Conservation (phyloP, 2,113 vertebrate genomes). For the Aplodontia rufa region DNA sequence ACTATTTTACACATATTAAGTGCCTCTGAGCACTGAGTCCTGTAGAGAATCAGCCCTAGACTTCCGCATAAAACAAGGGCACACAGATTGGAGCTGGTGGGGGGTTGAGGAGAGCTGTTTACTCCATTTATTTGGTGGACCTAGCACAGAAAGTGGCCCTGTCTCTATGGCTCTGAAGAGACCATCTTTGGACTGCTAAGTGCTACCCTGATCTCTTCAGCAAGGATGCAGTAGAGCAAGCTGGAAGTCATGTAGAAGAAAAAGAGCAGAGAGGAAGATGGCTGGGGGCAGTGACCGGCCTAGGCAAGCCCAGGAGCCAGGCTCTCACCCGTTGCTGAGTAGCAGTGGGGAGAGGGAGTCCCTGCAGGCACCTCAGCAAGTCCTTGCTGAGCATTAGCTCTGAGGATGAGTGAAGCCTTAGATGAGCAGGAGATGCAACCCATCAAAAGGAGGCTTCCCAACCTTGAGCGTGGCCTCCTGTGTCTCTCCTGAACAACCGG, state of each 20-base stretch:
- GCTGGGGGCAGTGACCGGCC: background rate
- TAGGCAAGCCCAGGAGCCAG: background rate
- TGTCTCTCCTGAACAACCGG: background rate
- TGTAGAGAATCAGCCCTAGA: background rate
- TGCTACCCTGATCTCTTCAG: background rate
- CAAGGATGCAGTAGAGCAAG: background rate
- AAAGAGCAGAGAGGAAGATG: background rate
- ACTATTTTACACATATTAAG: background rate
- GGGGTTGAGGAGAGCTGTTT: background rate
- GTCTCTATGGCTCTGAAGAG: conserved; percentile 36
- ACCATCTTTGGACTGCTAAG: background rate
- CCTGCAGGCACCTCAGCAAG: background rate
- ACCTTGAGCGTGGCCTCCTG: background rate
- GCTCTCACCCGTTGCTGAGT: background rate
- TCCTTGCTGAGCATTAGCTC: background rate
- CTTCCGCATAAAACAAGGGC: conserved; percentile 38
- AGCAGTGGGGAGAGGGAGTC: background rate
- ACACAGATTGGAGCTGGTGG: background rate
- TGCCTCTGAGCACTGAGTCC: background rate
- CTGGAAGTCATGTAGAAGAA: conserved; percentile 19
- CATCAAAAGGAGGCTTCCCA: background rate
- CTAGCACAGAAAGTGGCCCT: background rate
- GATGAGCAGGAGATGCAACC: background rate
- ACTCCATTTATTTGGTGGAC: background rate
- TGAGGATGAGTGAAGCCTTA: background rate